Base-by-base conservation (phyloP, 2,888 invertebrate species). In the Sinotaia quadrata region DNA sequence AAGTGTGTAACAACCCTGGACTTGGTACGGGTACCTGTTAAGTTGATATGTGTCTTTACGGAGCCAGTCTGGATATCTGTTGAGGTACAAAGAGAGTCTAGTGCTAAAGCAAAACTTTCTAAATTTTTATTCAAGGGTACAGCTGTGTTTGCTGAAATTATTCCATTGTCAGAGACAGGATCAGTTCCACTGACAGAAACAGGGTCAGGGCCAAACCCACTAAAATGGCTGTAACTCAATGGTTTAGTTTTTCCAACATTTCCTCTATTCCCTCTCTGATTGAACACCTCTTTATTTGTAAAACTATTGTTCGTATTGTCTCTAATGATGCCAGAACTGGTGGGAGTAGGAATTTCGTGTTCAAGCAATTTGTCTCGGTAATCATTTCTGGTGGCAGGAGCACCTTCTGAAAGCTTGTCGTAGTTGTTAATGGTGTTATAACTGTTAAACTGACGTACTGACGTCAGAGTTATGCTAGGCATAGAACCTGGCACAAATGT, bases 371-470 rank as follows among this genome's bases (percentile, higher is more conserved):
- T n/a, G 21, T 56, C 54, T 21, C 36, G 59, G 34, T 54, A 41
- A 29, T 60, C 52, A 18, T 54, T 34, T 36, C 52, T 36, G 27
- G 18, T 24, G 4, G 21, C 24, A 29, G 18, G 18, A 59, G 37
- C 54, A 29, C 62, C 68, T 34, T 37, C 36, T 31, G 41, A 37
- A 12, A 56, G 27, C 29, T 69, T 61, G 15, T 52, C 47, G 34
- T 56, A 56, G 37, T 67, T 60, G 12, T 68, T 67, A 47, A 75
- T 72, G 27, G 73, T 71, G 27, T 68, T 71, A 57, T 72, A 75
- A 63, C 75, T 75, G 47, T 70, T 68, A 59, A 71, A 75, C 12
- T 67, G 66, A 21, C 74, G 74, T 12, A 69, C 70, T 34, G 51
- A 49, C 33, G 72, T 68, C 70, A 73, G 69, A 34, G 67, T 68